These are phyloP conservation scores for Oegoconia quadripuncta DNA, from an alignment of 2,888 invertebrate genomes.

Conservation along the genomic window DNA sequence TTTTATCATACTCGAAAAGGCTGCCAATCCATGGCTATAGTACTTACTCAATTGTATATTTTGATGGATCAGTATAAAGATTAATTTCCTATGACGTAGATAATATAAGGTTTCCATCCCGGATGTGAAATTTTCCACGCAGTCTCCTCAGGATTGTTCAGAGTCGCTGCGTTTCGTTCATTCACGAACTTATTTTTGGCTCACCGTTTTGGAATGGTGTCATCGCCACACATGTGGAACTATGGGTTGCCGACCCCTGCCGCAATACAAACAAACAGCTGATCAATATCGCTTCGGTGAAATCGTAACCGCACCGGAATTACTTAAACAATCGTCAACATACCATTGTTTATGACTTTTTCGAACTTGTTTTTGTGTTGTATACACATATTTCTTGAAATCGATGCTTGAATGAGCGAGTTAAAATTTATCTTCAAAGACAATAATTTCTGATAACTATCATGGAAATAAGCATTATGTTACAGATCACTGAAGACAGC, in stretches of 20 bases:
- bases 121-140: conserved; percentile 73
- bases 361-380: not conserved
- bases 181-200: conserved; percentile 61
- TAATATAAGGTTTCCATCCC: conserved; percentile 38
- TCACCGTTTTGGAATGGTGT: conserved; percentile 52
- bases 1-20: too few relatives aligned
- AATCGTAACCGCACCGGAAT: conserved; percentile 16
- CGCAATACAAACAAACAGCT: conserved; percentile 64
- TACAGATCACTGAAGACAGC: too few relatives aligned
- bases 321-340: conserved; percentile 1
- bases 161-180: conserved; percentile 36
- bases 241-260: conserved; percentile 62
- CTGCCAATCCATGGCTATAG: too few relatives aligned
- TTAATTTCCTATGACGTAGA: conserved; percentile 33
- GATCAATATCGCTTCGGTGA: conserved; percentile 50
- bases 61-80: conserved; percentile 24
- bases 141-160: conserved; percentile 43
- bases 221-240: conserved; percentile 47
- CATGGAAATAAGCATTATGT: too few relatives aligned
- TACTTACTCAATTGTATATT: conserved; percentile 15
- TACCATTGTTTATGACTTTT: not conserved
- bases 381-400: too few relatives aligned
- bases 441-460: too few relatives aligned
- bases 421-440: too few relatives aligned
- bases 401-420: too few relatives aligned